Percentiles rank a stretch among this genome's conserved stretches.
Conservation (phyloP, 1,140 invertebrate species). For the Papilio dardanus region DNA sequence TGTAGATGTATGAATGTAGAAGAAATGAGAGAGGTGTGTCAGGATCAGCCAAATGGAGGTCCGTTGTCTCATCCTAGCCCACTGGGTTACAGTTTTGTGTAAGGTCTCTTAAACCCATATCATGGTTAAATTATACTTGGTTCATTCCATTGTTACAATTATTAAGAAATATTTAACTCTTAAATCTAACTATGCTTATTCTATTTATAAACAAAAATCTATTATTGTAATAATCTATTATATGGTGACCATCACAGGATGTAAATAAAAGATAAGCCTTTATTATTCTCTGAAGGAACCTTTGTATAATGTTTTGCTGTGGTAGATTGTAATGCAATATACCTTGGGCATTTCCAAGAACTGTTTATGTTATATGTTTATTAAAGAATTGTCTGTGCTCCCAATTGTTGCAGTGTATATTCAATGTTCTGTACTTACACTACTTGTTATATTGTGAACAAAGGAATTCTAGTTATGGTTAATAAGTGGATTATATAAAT, state of each 20-base stretch:
- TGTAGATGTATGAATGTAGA: too few species aligned
- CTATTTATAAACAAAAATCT: not conserved
- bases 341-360: not conserved
- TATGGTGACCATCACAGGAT: not conserved
- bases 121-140: not conserved
- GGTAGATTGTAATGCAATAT: too few species aligned
- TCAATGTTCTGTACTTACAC: too few species aligned
- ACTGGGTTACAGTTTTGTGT: too few species aligned
- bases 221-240: not conserved
- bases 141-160: not conserved
- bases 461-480: too few species aligned
- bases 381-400: too few species aligned
- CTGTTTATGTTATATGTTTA: not conserved
- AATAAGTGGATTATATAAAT: too few species aligned
- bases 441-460: too few species aligned
- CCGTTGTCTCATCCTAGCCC: too few species aligned
- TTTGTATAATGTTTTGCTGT: not conserved
- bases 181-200: not conserved
- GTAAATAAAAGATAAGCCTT: not conserved
- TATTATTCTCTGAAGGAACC: not conserved
- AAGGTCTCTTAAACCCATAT: not conserved
- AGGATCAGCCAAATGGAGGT: too few species aligned
- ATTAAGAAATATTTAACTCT: not conserved
- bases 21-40: too few species aligned
- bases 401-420: too few species aligned